Base-by-base conservation (phyloP, 2,888 invertebrate species). In the Gymnoscelis rufifasciata region DNA sequence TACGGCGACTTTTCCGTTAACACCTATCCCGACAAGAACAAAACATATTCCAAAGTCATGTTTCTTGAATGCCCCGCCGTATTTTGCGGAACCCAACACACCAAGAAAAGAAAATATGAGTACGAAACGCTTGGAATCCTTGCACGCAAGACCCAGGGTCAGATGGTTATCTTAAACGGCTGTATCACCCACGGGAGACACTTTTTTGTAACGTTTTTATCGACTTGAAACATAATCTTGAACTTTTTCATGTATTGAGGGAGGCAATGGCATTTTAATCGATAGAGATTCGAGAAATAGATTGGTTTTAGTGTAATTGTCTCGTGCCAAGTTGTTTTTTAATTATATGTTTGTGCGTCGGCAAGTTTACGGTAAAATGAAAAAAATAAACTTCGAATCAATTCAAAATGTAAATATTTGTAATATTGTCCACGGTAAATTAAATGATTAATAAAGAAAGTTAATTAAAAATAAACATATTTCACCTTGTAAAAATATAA, bases 91-190 rank as follows among this genome's bases (percentile, higher is more conserved):
- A 35, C 31, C 45, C 52, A 45, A 39, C 24, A 38, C 28, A 42
- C 29, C 50, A 52, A 51, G 42, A 49, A 78, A 77, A 65, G 75
- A 79, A 74, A 80, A 66, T 72, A 80, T 55, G 67, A 67, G 71
- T 59, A 47, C 66, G 69, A 82, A 78, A 83, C 79, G 79, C 75
- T 83, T 83, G 87, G 78, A 84, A 83, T 77, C 82, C 72, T 77
- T 68, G 84, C 80, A 76, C 76, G 78, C 81, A 79, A 61, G 72
- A 63, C 72, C 71, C 78, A 64, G 78, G 86, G 80, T 83, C 87
- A 83, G 87, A 88, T 88, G 76, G 57, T 80, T 87, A 88, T 88
- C 88, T 83, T 83, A 84, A 86, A 83, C 84, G 84, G 77, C 84
- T 87, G 87, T 86, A 83, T 86, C 87, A 87, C 83, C 79, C 80